Evolutionary conservation across 2,797 vertebrate genomes (phyloP), one percentile per base, ranked within the genome.

Genomic region (Miichthys miiuy): DNA sequence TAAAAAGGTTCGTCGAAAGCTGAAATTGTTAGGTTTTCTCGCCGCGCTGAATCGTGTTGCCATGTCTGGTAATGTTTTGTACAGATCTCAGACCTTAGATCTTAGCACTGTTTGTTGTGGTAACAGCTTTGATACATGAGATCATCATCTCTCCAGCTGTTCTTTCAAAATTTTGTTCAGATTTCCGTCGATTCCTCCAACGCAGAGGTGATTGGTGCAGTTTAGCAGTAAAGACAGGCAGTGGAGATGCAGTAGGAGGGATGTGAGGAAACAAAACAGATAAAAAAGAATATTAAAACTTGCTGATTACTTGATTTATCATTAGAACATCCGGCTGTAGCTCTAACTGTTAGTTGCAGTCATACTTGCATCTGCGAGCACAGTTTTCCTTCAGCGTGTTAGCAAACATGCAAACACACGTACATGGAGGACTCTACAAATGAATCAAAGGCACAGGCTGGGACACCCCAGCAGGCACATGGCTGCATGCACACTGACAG

Each of bases 91-190:
- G 14, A 66, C 9, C 17, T 64, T 30, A 12, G 44, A 27, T 38
- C 51, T 0, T 10, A 21, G 13, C 42, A 30, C 23, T 48, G 42
- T 3, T 27, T 30, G 10, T 20, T 48, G 17, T 1, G 21, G 25
- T 8, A 48, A 64, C 48, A n/a, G 21, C 48, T 65, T 41, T 18
- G 50, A 52, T 52, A 67, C 16, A 54, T 8, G 65, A 67, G 50
- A 54, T 68, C 34, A 4, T 42, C n/a, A 23, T 54, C 38, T 12
- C 16, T 54, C 9, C 50, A 54, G 38, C 34, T 42, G n/a, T 18
- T 23, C 6, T 21, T 23, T 38, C 17, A 55, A 13, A 16, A 38
- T 34, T 21, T 50, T 2, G 21, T 34, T 27, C 62, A 64, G 44
- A 64, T 42, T 20, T 42, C 12, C 14, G 17, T 46, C 18, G 2